Percentiles rank a stretch among this genome's conserved stretches.
phyloP scores from a whole-genome alignment of 2,888 invertebrate genomes.

The Agrilus cyanescens region DNA sequence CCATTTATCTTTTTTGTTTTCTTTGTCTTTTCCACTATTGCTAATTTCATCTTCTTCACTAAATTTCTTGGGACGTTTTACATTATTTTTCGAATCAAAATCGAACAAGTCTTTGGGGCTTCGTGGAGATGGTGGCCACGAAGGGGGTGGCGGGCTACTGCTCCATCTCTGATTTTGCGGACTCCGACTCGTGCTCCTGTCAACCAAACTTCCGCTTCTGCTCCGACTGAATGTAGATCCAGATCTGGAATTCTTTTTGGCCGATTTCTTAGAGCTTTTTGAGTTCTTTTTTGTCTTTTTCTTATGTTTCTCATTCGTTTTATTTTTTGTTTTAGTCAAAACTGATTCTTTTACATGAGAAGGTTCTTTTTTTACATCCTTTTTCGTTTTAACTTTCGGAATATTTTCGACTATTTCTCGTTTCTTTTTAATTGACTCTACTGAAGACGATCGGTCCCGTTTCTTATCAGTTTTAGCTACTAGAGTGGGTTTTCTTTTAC shows the following conservation, averaged over 20 bases:
- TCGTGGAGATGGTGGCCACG: slow-evolving; percentile 24
- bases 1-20: slow-evolving; percentile 23
- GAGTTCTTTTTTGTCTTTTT: slow-evolving; percentile 15
- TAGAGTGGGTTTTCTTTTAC: slow-evolving; percentile 27
- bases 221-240: slow-evolving; percentile 21
- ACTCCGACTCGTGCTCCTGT: slow-evolving; percentile 21
- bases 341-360: slow-evolving; percentile 19
- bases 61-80: slow-evolving; percentile 4
- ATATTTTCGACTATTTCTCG: slow-evolving; percentile 17
- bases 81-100: too few species aligned
- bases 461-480: slow-evolving; percentile 28
- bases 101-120: too few species aligned
- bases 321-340: slow-evolving; percentile 12
- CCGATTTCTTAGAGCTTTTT: slow-evolving; percentile 17
- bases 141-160: slow-evolving; percentile 31
- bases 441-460: slow-evolving; percentile 25
- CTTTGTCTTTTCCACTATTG: slow-evolving; percentile 14
- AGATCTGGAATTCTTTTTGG: slow-evolving; percentile 14
- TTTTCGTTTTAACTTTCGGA: slow-evolving; percentile 16
- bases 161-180: slow-evolving; percentile 19
- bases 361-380: slow-evolving; percentile 17
- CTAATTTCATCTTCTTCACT: slow-evolving; percentile 21
- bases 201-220: slow-evolving; percentile 19
- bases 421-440: slow-evolving; percentile 16
- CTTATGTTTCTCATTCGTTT: slow-evolving; percentile 17